Conservation (phyloP, 2,888 invertebrate genomes). For the Dryadula phaetusa region DNA sequence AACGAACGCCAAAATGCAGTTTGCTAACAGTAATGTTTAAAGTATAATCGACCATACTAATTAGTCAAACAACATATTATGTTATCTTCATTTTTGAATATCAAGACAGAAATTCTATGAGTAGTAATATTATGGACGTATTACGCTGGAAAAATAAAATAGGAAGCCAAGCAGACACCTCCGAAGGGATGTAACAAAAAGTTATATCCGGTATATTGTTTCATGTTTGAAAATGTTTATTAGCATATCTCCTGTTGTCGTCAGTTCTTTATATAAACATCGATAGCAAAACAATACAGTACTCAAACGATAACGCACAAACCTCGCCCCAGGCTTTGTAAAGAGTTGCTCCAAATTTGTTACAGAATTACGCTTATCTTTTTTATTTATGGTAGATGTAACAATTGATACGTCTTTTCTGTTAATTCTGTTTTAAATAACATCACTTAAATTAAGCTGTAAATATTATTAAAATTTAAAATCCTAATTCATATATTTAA, state of each 20-base stretch:
- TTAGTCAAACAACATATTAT: too few relatives aligned
- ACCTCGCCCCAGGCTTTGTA: slow-evolving; percentile 20
- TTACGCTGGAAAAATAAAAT: slow-evolving; percentile 10
- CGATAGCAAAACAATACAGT: slow-evolving; percentile 29
- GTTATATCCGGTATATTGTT: slow-evolving; percentile 19
- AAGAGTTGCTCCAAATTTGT: slow-evolving; percentile 54
- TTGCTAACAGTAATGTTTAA: not conserved
- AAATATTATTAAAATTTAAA: too few relatives aligned
- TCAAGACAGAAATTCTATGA: too few relatives aligned
- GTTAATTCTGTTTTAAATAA: slow-evolving; percentile 47
- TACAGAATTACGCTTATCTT: slow-evolving; percentile 61
- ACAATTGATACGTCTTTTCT: slow-evolving; percentile 53
- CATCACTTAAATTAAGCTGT: not conserved
- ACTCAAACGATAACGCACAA: slow-evolving; percentile 32
- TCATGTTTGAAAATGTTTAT: slow-evolving; percentile 7
- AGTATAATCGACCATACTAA: too few relatives aligned
- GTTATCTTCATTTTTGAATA: too few relatives aligned
- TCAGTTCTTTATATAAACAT: slow-evolving; percentile 7
- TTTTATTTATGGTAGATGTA: slow-evolving; percentile 65
- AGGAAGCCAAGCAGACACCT: slow-evolving; percentile 29
- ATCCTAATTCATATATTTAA: too few relatives aligned
- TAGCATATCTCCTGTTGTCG: not conserved
- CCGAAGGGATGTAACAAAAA: slow-evolving; percentile 25
- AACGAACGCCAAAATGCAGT: not conserved
- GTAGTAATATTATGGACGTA: too few relatives aligned